Conservation (phyloP, 2,113 vertebrate species). For the Oryzias melastigma region DNA sequence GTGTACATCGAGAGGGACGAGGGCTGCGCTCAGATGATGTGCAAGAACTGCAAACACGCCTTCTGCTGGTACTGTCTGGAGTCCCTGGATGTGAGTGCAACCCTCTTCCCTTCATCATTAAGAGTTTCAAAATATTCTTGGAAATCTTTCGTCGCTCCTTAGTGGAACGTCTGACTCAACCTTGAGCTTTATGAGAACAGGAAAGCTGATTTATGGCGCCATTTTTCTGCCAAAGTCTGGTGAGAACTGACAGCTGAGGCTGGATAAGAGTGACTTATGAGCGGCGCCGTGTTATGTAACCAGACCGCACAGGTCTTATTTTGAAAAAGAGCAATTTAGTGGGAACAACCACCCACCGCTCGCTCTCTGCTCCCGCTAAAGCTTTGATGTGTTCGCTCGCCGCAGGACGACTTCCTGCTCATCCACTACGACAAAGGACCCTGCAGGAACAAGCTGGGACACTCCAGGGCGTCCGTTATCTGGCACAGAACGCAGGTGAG, state of each 20-base stretch:
- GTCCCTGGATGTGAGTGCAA: slow-evolving; percentile 93
- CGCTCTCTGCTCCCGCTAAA: slow-evolving; percentile 30
- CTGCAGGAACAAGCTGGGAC: slow-evolving; percentile 96
- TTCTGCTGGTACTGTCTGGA: slow-evolving; percentile 99
- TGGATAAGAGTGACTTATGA: slow-evolving; percentile 10
- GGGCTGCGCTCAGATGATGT: slow-evolving; percentile 99
- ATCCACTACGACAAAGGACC: slow-evolving; percentile 99
- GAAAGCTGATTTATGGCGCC: background rate
- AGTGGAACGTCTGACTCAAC: slow-evolving; percentile 14
- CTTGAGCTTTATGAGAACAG: slow-evolving; percentile 17
- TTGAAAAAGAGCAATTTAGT: slow-evolving; percentile 30
- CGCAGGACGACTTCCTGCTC: slow-evolving; percentile 96
- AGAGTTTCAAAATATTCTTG: background rate
- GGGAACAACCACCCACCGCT: slow-evolving; percentile 18
- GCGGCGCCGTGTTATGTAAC: too few species aligned
- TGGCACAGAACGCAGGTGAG: slow-evolving; percentile 99
- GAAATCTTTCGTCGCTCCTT: background rate
- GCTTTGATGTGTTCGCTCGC: slow-evolving; percentile 29
- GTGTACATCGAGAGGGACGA: slow-evolving; percentile 98
- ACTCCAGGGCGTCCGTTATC: slow-evolving; percentile 97
- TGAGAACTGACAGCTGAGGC: background rate
- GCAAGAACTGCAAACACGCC: slow-evolving; percentile 97
- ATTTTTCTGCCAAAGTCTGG: background rate
- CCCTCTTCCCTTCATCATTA: too few species aligned
- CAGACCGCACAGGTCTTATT: too few species aligned